A percentile compares a stretch with the other conserved stretches of the same genome.
phyloP scores from a whole-genome alignment of 2,113 vertebrate genomes.

The Megatriorchis doriae region DNA sequence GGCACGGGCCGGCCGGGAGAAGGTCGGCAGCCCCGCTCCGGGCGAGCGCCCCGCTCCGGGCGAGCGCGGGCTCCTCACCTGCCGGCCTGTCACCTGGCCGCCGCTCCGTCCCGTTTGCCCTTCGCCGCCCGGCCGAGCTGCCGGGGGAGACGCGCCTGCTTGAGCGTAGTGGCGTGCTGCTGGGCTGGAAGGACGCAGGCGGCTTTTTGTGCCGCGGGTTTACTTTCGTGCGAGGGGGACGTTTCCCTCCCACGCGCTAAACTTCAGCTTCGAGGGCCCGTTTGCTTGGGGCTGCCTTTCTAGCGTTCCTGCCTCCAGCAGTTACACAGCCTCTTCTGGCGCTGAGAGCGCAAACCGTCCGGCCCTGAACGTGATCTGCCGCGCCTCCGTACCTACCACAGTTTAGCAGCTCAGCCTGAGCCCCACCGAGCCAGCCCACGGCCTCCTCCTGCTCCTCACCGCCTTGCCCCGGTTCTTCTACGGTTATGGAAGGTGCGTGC shows the following conservation, averaged over 20 bases:
- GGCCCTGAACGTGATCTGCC: rapidly evolving
- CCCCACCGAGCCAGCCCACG: rapidly evolving
- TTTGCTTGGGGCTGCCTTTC: not conserved
- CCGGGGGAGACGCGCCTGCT: not conserved
- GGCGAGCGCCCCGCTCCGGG: not conserved
- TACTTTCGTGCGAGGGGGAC: not conserved
- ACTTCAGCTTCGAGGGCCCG: not conserved
- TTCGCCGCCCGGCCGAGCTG: slow-evolving; percentile 26
- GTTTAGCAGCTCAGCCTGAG: not conserved
- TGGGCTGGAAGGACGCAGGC: not conserved
- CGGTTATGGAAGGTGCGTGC: rapidly evolving
- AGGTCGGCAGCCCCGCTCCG: no score
- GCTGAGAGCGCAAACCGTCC: not conserved
- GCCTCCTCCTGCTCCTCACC: rapidly evolving
- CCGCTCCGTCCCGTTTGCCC: not conserved
- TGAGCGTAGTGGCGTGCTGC: not conserved
- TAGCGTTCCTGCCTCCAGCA: rapidly evolving
- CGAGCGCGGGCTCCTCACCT: not conserved
- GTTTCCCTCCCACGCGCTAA: not conserved
- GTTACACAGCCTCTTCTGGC: rapidly evolving
- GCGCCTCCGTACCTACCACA: not conserved
- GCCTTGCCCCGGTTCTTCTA: rapidly evolving
- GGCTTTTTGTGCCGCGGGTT: not conserved
- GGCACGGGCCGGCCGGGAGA: no score
- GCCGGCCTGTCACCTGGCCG: not conserved